These are phyloP conservation scores for Pogonognathellus flavescens DNA, from an alignment of 1,140 invertebrate genomes.

Conservation along the genomic window DNA sequence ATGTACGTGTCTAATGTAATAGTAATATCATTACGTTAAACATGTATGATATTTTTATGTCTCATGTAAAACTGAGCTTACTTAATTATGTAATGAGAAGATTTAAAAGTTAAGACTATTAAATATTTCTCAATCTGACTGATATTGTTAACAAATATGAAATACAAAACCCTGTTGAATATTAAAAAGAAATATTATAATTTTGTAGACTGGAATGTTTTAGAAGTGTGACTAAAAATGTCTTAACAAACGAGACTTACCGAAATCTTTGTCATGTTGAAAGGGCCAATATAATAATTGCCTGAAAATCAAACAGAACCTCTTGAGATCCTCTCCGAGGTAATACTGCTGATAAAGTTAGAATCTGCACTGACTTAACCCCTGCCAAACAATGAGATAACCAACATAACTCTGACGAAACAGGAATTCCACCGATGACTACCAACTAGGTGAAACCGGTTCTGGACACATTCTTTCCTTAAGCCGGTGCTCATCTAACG, in stretches of 20 bases:
- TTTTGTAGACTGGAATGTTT: neutral
- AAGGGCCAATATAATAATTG: neutral
- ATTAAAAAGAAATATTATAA: neutral
- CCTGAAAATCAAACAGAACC: slow-evolving; percentile 2
- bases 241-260: slow-evolving; percentile 1
- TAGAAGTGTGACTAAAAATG: neutral
- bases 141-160: no score
- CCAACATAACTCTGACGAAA: slow-evolving; percentile 9
- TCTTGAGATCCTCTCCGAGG: slow-evolving; percentile 9
- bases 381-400: neutral
- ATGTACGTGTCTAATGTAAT: no score
- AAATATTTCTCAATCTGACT: no score
- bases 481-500: slow-evolving; percentile 2
- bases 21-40: no score
- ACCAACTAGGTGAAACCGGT: slow-evolving; percentile 20
- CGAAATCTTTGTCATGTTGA: slow-evolving; percentile 13
- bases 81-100: no score
- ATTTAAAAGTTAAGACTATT: no score
- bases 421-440: slow-evolving; percentile 1
- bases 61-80: no score
- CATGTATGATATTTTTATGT: no score
- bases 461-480: slow-evolving; percentile 41
- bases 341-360: slow-evolving; percentile 11
- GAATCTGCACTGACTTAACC: slow-evolving; percentile 2
- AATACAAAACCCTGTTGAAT: neutral